Evolutionary conservation across 2,888 invertebrate genomes (phyloP).

Genomic region (Chironomus tentans): DNA sequence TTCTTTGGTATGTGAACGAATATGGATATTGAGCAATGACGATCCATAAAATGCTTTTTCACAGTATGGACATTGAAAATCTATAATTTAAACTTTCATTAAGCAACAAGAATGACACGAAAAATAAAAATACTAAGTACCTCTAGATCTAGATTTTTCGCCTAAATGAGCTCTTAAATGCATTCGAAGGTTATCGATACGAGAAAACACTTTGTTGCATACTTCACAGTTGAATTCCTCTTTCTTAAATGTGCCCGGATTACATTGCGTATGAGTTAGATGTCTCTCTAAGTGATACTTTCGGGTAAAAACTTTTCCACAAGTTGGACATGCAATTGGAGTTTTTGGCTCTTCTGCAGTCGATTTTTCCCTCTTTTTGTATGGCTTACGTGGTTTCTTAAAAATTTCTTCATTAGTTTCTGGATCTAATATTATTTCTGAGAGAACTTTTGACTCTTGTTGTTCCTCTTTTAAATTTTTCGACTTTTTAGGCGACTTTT

Average conservation of each 20-base stretch:
- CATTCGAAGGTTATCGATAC: slow-evolving; percentile 57
- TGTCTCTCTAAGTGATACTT: slow-evolving; percentile 62
- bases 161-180: slow-evolving; percentile 62
- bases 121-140: neutral
- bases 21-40: slow-evolving; percentile 52
- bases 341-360: neutral
- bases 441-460: neutral
- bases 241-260: slow-evolving; percentile 43
- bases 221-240: slow-evolving; percentile 40
- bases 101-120: neutral
- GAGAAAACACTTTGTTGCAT: slow-evolving; percentile 40
- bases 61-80: slow-evolving; percentile 54
- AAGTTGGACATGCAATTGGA: slow-evolving; percentile 44
- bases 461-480: neutral
- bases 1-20: slow-evolving; percentile 57
- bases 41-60: slow-evolving; percentile 56
- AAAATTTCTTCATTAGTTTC: neutral
- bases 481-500: neutral
- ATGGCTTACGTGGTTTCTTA: neutral
- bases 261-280: slow-evolving; percentile 56
- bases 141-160: slow-evolving; percentile 46
- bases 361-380: neutral
- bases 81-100: slow-evolving; percentile 31
- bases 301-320: slow-evolving; percentile 64
- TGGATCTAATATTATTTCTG: too few species aligned